These are phyloP conservation scores for Mechanitis messenoides DNA, from an alignment of 2,888 invertebrate genomes.

Conservation along the genomic window DNA sequence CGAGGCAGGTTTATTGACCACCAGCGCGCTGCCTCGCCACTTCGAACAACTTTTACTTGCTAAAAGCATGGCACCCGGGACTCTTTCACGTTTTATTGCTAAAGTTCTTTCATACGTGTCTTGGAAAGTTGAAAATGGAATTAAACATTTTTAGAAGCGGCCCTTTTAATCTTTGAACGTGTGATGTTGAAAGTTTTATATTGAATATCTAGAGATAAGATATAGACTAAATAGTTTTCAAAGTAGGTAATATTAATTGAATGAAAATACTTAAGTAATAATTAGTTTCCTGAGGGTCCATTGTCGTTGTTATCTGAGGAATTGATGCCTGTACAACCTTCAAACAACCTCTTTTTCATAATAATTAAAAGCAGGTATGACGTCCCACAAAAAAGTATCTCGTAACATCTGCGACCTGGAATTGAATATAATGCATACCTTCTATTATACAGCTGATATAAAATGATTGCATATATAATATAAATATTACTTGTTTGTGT, in stretches of 20 bases:
- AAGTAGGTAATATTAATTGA: not conserved
- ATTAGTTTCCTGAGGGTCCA: too few species aligned
- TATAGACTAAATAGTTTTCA: conserved; percentile 9
- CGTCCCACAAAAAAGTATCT: too few species aligned
- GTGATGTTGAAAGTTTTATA: not conserved
- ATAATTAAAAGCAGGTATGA: too few species aligned
- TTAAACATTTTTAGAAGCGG: conserved; percentile 39
- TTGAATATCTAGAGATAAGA: not conserved
- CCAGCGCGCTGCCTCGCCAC: conserved; percentile 52
- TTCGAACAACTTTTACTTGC: conserved; percentile 66
- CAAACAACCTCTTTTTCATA: not conserved
- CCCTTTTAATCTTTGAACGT: conserved; percentile 28
- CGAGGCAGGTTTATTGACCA: conserved; percentile 65
- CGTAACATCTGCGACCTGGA: too few species aligned
- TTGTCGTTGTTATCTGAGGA: too few species aligned
- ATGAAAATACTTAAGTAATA: not conserved
- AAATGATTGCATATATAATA: too few species aligned
- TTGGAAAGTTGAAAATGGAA: conserved; percentile 51
- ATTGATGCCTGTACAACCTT: not conserved
- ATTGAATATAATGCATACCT: too few species aligned
- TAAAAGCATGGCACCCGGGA: conserved; percentile 60
- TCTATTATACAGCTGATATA: too few species aligned
- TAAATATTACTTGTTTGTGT: too few species aligned
- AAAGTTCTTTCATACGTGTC: conserved; percentile 68
- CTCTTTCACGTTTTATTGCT: conserved; percentile 66